Evolutionary conservation across 2,797 vertebrate species (phyloP).

Genomic region (Heteromormyrus szaboi): DNA sequence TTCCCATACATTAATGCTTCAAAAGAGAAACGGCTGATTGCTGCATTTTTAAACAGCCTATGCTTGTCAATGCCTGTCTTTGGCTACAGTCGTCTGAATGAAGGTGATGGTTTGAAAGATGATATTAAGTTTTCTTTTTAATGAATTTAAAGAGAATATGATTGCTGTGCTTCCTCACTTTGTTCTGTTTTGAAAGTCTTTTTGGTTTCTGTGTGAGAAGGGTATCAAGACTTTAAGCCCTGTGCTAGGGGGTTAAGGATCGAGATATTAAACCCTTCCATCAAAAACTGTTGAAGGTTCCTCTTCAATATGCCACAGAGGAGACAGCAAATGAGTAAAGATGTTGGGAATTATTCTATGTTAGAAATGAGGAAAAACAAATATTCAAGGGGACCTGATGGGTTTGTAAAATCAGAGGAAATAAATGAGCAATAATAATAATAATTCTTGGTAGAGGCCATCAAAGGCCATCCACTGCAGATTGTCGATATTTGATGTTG

Average conservation of each 20-base stretch:
- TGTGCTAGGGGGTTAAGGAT: neutral
- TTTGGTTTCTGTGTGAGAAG: neutral
- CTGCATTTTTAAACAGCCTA: neutral
- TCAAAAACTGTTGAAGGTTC: neutral
- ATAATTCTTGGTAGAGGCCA: neutral
- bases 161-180: neutral
- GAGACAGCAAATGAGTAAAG: neutral
- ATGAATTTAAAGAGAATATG: neutral
- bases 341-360: neutral
- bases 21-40: neutral
- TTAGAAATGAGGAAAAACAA: slow-evolving; percentile 7
- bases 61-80: neutral
- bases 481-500: neutral
- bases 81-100: neutral
- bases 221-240: neutral
- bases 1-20: neutral
- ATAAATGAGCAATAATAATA: slow-evolving; percentile 2
- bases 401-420: neutral
- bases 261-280: slow-evolving; percentile 2
- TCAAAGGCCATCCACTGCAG: no score
- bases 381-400: neutral
- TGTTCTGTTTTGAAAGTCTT: neutral
- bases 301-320: neutral
- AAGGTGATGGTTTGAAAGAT: neutral
- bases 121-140: neutral